phyloP scores from a whole-genome alignment of 2,113 vertebrate genomes.

The Calyptomena viridis region DNA sequence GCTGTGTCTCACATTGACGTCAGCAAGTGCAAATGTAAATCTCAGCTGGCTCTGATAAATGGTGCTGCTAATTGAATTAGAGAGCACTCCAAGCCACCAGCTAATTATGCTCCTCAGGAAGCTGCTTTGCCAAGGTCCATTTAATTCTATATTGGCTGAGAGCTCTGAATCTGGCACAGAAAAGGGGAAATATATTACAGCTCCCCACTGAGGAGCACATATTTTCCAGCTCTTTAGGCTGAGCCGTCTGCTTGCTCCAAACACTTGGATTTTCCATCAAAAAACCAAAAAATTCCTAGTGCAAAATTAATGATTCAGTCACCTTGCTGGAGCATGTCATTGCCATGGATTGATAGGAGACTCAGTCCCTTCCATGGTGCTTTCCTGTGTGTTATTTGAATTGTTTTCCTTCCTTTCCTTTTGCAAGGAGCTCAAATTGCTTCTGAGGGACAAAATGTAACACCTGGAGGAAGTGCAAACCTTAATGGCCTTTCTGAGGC shows the following conservation, averaged over 20 bases:
- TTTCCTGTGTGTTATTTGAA: not conserved
- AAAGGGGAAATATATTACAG: conserved; percentile 18
- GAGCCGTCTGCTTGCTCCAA: not conserved
- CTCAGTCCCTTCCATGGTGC: not conserved
- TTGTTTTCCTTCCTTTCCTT: not conserved
- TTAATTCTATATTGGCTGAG: conserved; percentile 70
- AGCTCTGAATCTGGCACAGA: conserved; percentile 43
- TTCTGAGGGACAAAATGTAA: not conserved
- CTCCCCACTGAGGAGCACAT: conserved; percentile 42
- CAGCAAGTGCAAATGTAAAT: conserved; percentile 70
- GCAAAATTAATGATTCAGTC: not conserved
- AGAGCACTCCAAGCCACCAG: conserved; percentile 67
- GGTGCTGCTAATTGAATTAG: conserved; percentile 79
- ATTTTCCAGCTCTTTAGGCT: conserved; percentile 45
- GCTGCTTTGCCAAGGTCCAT: conserved; percentile 70
- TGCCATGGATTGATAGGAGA: not conserved
- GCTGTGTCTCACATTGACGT: conserved; percentile 57
- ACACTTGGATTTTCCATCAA: not conserved
- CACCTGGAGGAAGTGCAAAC: not conserved
- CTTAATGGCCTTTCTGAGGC: not conserved
- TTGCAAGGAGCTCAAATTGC: not conserved
- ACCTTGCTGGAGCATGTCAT: not conserved
- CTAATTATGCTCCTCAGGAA: conserved; percentile 73
- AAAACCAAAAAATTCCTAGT: not conserved
- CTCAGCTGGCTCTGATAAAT: conserved; percentile 69